phyloP scores from a whole-genome alignment of 2,888 invertebrate genomes.

The Drosophila helvetica region DNA sequence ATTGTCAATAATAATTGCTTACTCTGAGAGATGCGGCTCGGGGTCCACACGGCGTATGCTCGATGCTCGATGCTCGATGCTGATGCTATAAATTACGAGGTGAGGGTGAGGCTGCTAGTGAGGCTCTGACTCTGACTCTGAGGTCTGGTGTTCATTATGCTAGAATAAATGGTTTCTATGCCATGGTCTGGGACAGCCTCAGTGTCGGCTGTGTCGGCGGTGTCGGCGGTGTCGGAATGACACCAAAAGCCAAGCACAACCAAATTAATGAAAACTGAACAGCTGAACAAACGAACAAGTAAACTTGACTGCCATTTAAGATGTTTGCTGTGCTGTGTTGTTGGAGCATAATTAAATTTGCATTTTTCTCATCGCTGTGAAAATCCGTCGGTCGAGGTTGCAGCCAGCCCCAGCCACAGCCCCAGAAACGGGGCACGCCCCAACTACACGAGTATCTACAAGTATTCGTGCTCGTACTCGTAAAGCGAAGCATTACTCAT shows the following conservation, averaged over 20 bases:
- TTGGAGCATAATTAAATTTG: constrained; percentile 65
- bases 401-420: constrained; percentile 13
- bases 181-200: constrained; percentile 80
- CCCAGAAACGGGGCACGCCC: constrained; percentile 13
- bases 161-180: constrained; percentile 78
- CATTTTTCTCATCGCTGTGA: constrained; percentile 55
- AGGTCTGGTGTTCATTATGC: constrained; percentile 40
- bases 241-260: constrained; percentile 43
- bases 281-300: constrained; percentile 38
- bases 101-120: constrained; percentile 28
- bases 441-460: constrained; percentile 9
- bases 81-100: constrained; percentile 63
- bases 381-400: constrained; percentile 50
- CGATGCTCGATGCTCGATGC: constrained; percentile 69
- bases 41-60: constrained; percentile 48
- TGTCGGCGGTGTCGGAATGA: constrained; percentile 9
- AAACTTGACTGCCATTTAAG: constrained; percentile 36
- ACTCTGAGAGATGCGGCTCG: constrained; percentile 50
- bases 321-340: constrained; percentile 12
- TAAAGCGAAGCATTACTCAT: not conserved
- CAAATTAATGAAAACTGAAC: constrained; percentile 38
- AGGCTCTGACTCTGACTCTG: constrained; percentile 31
- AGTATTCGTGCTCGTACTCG: not conserved
- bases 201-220: constrained; percentile 7
- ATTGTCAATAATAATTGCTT: constrained; percentile 64